phyloP scores from a whole-genome alignment of 2,888 invertebrate species.

The Noctua comes region DNA sequence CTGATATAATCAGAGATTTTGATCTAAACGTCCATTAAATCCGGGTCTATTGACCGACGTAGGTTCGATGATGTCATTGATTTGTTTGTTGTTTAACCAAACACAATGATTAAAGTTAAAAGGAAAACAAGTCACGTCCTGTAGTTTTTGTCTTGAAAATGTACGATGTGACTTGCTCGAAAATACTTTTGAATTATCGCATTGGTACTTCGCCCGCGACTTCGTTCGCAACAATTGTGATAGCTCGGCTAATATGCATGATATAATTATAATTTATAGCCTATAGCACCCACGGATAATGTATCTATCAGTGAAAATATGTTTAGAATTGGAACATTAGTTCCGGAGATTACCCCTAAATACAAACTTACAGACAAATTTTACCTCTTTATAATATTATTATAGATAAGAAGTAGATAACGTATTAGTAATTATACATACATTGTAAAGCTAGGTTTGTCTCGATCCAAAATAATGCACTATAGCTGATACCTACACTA shows the following conservation, averaged over 20 bases:
- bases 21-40: slow-evolving; percentile 21
- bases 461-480: neutral
- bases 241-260: no score
- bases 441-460: neutral
- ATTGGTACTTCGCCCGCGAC: no score
- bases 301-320: no score
- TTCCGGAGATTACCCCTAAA: no score
- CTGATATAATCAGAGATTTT: slow-evolving; percentile 18
- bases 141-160: slow-evolving; percentile 31
- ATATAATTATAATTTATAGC: no score
- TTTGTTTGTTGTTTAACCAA: slow-evolving; percentile 32
- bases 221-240: no score
- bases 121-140: slow-evolving; percentile 53
- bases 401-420: neutral
- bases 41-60: slow-evolving; percentile 42
- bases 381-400: no score
- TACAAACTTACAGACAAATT: no score
- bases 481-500: neutral
- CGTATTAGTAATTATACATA: neutral
- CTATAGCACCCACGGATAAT: no score
- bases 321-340: no score
- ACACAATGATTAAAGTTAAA: slow-evolving; percentile 38
- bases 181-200: neutral
- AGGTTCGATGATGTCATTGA: slow-evolving; percentile 40
- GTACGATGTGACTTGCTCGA: neutral